Evolutionary conservation across 2,888 invertebrate genomes (phyloP).

Genomic region (Spodoptera littoralis): DNA sequence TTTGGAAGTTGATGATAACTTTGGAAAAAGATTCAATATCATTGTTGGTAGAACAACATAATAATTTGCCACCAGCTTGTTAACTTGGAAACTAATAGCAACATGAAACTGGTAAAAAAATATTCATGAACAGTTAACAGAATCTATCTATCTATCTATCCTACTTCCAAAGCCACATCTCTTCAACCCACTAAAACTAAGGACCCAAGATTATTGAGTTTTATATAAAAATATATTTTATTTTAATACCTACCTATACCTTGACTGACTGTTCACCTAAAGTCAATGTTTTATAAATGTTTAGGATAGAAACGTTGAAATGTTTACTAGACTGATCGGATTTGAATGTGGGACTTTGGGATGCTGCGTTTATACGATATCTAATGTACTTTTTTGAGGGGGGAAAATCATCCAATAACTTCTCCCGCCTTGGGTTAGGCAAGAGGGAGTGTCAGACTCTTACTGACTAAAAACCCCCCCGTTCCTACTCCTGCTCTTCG

Average conservation of each 20-base stretch:
- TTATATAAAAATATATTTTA: conserved; percentile 40
- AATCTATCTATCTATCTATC: no score
- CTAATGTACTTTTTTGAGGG: background rate
- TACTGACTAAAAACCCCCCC: no score
- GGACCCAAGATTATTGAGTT: conserved; percentile 35
- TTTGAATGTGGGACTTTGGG: conserved; percentile 7
- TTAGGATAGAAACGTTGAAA: conserved; percentile 48
- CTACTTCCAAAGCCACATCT: conserved; percentile 13
- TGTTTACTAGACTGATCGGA: conserved; percentile 42
- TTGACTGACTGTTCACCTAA: conserved; percentile 53
- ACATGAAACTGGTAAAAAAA: no score
- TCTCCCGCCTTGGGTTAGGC: no score
- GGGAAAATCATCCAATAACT: no score
- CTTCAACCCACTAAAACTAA: background rate
- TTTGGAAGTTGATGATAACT: background rate
- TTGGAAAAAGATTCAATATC: background rate
- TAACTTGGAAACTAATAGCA: background rate
- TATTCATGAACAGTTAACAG: no score
- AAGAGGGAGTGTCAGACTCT: no score
- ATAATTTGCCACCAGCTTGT: no score
- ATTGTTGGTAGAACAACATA: no score
- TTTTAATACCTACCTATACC: conserved; percentile 51
- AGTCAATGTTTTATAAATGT: conserved; percentile 60
- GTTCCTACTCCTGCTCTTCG: no score
- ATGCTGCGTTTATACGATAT: conserved; percentile 16